Evolutionary conservation across 2,797 vertebrate genomes (phyloP).

Genomic region (Alauda arvensis): DNA sequence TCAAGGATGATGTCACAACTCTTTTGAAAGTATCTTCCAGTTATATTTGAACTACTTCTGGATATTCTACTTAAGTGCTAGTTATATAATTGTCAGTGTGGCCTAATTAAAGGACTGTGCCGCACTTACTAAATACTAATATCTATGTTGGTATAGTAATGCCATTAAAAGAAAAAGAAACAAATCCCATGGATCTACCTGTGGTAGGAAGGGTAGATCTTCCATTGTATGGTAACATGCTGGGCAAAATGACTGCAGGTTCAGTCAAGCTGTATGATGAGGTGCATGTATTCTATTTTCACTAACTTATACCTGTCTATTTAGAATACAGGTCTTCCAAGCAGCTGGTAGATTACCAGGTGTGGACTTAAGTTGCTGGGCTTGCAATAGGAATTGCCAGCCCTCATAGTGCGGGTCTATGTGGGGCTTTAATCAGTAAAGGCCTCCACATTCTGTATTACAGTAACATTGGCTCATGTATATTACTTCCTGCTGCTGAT

Average conservation of each 20-base stretch:
- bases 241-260: constrained; percentile 87
- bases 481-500: constrained; percentile 92
- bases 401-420: constrained; percentile 75
- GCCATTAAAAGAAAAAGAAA: constrained; percentile 61
- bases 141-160: constrained; percentile 64
- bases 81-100: constrained; percentile 77
- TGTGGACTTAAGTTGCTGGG: constrained; percentile 74
- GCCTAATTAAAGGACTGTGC: constrained; percentile 65
- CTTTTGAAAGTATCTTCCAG: constrained; percentile 71
- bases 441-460: constrained; percentile 78
- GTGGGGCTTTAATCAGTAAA: constrained; percentile 74
- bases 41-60: constrained; percentile 66
- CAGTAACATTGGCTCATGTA: constrained; percentile 84
- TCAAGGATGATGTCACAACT: constrained; percentile 65
- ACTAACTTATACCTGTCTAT: constrained; percentile 76
- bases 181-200: constrained; percentile 72
- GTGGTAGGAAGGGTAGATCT: constrained; percentile 72
- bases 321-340: constrained; percentile 82
- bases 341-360: constrained; percentile 78
- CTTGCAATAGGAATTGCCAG: constrained; percentile 71
- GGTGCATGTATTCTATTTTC: constrained; percentile 74
- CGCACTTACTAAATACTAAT: constrained; percentile 68
- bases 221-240: constrained; percentile 71
- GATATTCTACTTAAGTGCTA: constrained; percentile 70
- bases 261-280: constrained; percentile 78